Evolutionary conservation across 2,888 invertebrate species (phyloP), one percentile per base, ranked within the genome.

Genomic region (Drosophila siamana): DNA sequence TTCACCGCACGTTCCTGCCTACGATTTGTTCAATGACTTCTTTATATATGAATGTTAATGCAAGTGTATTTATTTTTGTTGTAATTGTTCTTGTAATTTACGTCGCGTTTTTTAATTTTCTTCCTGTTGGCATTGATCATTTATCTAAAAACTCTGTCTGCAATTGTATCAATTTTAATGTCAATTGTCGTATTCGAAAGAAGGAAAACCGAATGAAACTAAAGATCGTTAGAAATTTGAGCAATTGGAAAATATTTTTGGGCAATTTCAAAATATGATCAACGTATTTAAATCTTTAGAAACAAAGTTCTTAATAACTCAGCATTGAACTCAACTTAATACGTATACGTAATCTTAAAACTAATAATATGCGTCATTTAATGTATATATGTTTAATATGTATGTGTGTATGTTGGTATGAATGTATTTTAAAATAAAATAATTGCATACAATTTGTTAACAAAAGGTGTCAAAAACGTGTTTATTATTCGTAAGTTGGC

Each of bases 1-100:
- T 89, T 89, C 91, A 90, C 91, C 92, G 92, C 92, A 92, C 92
- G 92, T 91, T 91, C 92, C 92, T 92, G 92, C 92, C 92, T 91
- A 91, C 90, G 91, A 88, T 92, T 91, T 91, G 88, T 90, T 90
- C 90, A 88, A 88, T 89, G 88, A 87, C 85, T 82, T 90, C 77
- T 64, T 78, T 73, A 67, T 72, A 68, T 77, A 79, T 76, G 73
- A 76, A 79, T 86, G 59, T 76, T 80, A 68, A 77, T 66, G 74
- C 56, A 65, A 54, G 78, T 75, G 74, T 75, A 84, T 69, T 69
- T 79, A 67, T 72, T 71, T 74, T 79, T 75, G 59, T 85, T 81
- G 81, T 82, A 69, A 60, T 77, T 70, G 51, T 83, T 86, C 69
- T 88, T 80, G 79, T 75, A 85, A 78, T 82, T 81, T 73, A 57